Percentiles rank a stretch among this genome's conserved stretches.
Evolutionary conservation across 2,888 invertebrate species (phyloP).

Genomic region (Polyommatus icarus): DNA sequence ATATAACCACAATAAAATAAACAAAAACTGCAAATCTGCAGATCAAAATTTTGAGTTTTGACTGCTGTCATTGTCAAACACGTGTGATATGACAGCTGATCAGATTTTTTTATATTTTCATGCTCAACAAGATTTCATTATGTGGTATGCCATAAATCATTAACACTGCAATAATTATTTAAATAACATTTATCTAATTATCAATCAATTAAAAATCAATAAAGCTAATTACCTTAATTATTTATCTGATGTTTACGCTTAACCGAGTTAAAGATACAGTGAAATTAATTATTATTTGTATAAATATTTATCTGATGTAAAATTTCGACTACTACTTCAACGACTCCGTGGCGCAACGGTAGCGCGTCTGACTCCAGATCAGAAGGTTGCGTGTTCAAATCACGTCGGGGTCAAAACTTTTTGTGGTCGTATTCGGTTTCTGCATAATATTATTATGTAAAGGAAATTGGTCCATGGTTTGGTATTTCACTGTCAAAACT

Average conservation of each 20-base stretch:
- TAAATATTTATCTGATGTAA: neutral
- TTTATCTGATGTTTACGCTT: neutral
- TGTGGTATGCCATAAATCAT: neutral
- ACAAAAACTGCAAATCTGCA: neutral
- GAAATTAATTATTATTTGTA: neutral
- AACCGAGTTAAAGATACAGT: neutral
- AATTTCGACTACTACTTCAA: neutral
- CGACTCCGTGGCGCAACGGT: constrained; percentile 98
- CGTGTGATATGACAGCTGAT: neutral
- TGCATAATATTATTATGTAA: no score
- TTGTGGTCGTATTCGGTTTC: neutral
- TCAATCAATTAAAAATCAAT: no score
- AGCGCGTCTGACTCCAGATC: constrained; percentile 99
- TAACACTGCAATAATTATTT: no score
- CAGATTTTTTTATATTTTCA: neutral
- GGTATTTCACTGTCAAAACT: no score
- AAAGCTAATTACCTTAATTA: neutral
- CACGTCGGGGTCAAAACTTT: constrained; percentile 91
- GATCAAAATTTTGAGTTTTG: neutral
- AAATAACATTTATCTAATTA: no score
- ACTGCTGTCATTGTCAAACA: neutral
- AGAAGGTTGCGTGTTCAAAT: constrained; percentile 99
- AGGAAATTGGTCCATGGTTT: no score
- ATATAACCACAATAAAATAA: neutral
- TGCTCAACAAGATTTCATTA: neutral